These are phyloP conservation scores for Drosophila rufa DNA, from an alignment of 1,140 invertebrate species.

Conservation along the genomic window DNA sequence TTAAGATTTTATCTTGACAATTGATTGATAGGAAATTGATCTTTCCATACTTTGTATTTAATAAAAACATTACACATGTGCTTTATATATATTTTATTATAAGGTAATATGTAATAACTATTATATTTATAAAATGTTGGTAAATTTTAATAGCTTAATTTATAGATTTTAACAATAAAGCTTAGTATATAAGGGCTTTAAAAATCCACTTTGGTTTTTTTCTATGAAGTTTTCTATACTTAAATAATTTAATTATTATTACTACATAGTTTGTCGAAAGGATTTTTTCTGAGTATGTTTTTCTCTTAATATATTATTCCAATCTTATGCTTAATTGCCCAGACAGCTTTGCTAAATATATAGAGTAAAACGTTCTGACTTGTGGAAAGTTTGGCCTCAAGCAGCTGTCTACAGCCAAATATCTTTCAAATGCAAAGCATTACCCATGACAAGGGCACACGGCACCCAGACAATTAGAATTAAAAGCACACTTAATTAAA, in stretches of 20 bases:
- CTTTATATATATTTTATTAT: too few relatives aligned
- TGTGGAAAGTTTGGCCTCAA: not conserved
- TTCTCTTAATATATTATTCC: constrained; percentile 13
- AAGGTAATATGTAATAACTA: too few relatives aligned
- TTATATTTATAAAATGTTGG: too few relatives aligned
- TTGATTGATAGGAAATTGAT: not conserved
- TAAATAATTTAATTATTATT: not conserved
- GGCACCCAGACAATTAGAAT: constrained; percentile 52
- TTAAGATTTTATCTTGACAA: too few relatives aligned
- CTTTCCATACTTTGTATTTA: not conserved
- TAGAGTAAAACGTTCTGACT: constrained; percentile 10
- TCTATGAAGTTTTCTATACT: not conserved
- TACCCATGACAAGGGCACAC: not conserved
- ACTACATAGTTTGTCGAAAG: not conserved
- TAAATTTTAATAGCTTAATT: too few relatives aligned
- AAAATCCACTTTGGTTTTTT: too few relatives aligned
- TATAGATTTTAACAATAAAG: too few relatives aligned
- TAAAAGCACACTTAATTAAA: constrained; percentile 76
- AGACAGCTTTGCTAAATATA: not conserved
- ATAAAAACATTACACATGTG: too few relatives aligned
- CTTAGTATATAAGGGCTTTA: too few relatives aligned
- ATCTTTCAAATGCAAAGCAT: constrained; percentile 48
- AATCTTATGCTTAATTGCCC: constrained; percentile 13
- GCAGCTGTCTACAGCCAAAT: constrained; percentile 30
- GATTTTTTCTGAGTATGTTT: not conserved